Evolutionary conservation across 2,797 vertebrate species (phyloP).

Genomic region (Urosaurus nigricauda): DNA sequence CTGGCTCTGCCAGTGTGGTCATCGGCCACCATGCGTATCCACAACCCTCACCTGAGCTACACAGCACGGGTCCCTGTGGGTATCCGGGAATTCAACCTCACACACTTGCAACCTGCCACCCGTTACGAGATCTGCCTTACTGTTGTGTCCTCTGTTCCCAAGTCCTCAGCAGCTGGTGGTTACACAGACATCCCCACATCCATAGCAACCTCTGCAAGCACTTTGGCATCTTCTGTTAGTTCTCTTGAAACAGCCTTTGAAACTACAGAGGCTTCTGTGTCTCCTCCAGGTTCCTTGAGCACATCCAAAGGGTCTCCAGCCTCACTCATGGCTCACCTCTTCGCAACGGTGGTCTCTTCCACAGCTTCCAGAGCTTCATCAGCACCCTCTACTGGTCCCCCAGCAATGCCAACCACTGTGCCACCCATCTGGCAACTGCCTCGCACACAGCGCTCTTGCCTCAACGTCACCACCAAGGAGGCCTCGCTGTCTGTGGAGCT

Average conservation of each 20-base stretch:
- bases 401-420: conserved; percentile 28
- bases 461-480: conserved; percentile 86
- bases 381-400: not conserved
- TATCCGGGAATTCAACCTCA: conserved; percentile 87
- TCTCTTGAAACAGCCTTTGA: not conserved
- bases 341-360: conserved; percentile 3
- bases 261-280: not conserved
- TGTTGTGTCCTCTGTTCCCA: conserved; percentile 60
- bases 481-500: conserved; percentile 81
- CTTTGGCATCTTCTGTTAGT: not conserved
- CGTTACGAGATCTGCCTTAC: conserved; percentile 86
- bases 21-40: conserved; percentile 84
- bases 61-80: conserved; percentile 85
- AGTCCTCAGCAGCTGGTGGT: not conserved
- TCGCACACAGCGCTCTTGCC: conserved; percentile 75
- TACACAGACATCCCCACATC: not conserved
- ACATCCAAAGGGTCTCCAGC: not conserved
- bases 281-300: not conserved
- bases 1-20: conserved; percentile 75
- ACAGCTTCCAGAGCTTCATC: not conserved
- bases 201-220: not conserved
- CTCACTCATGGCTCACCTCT: not conserved
- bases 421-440: conserved; percentile 53
- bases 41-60: conserved; percentile 87
- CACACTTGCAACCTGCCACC: conserved; percentile 85